Base-by-base conservation (phyloP, 2,888 invertebrate genomes). In the Conchocele bisecta region DNA sequence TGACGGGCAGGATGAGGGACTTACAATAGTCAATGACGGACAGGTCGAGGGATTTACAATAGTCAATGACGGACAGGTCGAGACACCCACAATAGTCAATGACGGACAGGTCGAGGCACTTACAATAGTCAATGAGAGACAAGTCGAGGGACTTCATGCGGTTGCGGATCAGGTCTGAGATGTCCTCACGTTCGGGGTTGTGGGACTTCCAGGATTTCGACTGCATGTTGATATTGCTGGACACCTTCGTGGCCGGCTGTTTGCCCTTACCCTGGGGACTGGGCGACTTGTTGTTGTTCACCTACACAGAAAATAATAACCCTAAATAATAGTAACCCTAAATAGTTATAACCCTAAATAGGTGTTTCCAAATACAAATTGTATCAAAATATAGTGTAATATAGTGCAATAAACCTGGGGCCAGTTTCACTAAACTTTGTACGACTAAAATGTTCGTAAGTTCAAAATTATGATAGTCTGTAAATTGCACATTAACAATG, bases 111-210 rank as follows among this genome's bases (percentile, higher is more conserved):
- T 35, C 37, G 13, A 35, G 37, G 17, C 11, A 83, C 88, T 86
- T 82, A 92, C 92, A 89, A 92, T 98, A 98, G 91, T 98, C 98
- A 68, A 95, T 94, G 1, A 95, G 95, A 13, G 97, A 96, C 60
- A 99, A 93, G 86, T 97, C 97, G 29, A 99, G 92, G 50, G 96
- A 96, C 87, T 96, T 96, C 97, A 98, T 98, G 59, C 98, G 93
- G 54, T 97, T 97, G 67, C 97, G 94, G 5, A 98, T 98, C 81
- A 98, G 92, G 91, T 98, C 98, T 0, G 97, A 96, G 76, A 98
- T 97, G 92, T 98, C 98, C 1, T 97, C 97, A 69, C 97, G 93
- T 91, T 98, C 98, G 73, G 97, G 97, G 57, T 78, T 79, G 24
- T 78, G 69, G 53, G 50, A 69, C 29, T 22, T 59, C 29, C 59